phyloP scores from a whole-genome alignment of 2,797 vertebrate genomes.

The Urosaurus nigricauda region DNA sequence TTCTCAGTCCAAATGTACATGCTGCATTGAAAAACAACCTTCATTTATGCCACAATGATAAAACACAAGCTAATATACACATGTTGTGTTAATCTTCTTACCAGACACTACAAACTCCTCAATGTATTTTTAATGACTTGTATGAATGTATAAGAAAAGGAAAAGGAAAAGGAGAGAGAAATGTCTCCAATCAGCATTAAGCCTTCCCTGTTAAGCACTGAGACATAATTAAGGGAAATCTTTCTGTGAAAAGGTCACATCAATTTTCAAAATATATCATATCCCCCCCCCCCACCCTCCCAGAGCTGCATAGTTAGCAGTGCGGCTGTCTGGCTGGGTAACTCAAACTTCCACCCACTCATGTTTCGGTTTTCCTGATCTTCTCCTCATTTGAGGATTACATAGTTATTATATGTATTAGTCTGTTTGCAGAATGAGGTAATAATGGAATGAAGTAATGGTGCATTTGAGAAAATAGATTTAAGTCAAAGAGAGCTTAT shows the following conservation, averaged over 20 bases:
- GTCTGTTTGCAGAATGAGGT: background rate
- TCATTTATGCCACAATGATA: background rate
- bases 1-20: background rate
- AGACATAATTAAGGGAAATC: slow-evolving; percentile 38
- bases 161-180: background rate
- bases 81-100: background rate
- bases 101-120: background rate
- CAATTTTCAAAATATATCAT: slow-evolving; percentile 30
- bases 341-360: background rate
- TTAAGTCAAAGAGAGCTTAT: too few species aligned
- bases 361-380: background rate
- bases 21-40: background rate
- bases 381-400: background rate
- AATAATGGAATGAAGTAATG: too few species aligned
- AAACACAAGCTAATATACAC: background rate
- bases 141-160: background rate
- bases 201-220: slow-evolving; percentile 17
- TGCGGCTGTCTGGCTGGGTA: background rate
- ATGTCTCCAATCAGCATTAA: slow-evolving; percentile 10
- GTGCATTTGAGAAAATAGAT: too few species aligned
- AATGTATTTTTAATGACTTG: slow-evolving; percentile 22
- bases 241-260: slow-evolving; percentile 41
- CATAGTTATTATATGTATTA: background rate
- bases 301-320: slow-evolving; percentile 10
- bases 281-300: background rate